Conservation (phyloP, 2,888 invertebrate genomes). For the Girardia tigrina region DNA sequence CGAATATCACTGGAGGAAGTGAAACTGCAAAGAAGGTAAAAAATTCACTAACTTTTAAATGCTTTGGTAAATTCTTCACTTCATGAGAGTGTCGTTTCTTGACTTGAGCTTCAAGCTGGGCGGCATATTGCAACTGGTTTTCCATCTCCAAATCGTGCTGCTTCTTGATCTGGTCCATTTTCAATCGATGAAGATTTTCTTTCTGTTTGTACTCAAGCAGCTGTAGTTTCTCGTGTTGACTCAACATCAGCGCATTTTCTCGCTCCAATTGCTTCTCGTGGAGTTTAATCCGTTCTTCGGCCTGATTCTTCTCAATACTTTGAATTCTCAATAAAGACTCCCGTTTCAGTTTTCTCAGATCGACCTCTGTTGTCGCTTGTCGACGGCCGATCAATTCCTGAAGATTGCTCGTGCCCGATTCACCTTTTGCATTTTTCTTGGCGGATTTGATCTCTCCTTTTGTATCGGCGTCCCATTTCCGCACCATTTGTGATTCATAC, state of each 20-base stretch:
- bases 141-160: slow-evolving; percentile 84
- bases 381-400: slow-evolving; percentile 24
- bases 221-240: slow-evolving; percentile 24
- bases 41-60: slow-evolving; percentile 75
- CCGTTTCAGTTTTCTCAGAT: slow-evolving; percentile 21
- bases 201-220: slow-evolving; percentile 25
- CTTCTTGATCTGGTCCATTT: slow-evolving; percentile 67
- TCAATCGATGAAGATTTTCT: slow-evolving; percentile 48
- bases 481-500: background rate
- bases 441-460: slow-evolving; percentile 27
- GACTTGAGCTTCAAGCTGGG: slow-evolving; percentile 77
- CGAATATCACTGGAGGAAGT: no score
- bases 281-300: background rate
- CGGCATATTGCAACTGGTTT: slow-evolving; percentile 76
- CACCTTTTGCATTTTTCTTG: slow-evolving; percentile 20
- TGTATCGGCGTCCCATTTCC: slow-evolving; percentile 27
- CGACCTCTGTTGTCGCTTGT: background rate
- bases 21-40: no score
- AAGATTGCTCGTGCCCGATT: background rate
- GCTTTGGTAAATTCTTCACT: slow-evolving; percentile 92
- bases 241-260: slow-evolving; percentile 8
- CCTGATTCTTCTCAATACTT: no score
- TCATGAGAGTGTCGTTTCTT: slow-evolving; percentile 89
- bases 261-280: slow-evolving; percentile 25
- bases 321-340: slow-evolving; percentile 7